Percentiles rank a stretch among this genome's conserved stretches.
phyloP scores from a whole-genome alignment of 2,797 vertebrate species.

The Coluber constrictor region DNA sequence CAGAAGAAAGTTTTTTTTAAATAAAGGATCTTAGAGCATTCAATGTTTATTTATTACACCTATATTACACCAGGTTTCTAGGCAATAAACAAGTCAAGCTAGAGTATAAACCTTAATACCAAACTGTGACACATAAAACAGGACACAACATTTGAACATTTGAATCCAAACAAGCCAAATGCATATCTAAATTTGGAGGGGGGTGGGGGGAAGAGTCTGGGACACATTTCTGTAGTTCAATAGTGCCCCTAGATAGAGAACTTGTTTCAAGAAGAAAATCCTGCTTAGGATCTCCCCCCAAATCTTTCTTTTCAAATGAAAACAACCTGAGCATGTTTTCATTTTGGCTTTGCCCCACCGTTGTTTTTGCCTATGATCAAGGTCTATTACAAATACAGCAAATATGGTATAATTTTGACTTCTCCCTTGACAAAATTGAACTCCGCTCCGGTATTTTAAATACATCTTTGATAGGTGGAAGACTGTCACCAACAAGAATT shows the following conservation, averaged over 20 bases:
- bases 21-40: background rate
- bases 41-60: background rate
- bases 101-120: background rate
- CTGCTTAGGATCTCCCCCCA: background rate
- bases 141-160: background rate
- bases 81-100: background rate
- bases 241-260: background rate
- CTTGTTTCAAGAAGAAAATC: background rate
- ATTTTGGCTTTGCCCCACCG: background rate
- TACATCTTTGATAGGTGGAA: background rate
- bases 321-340: background rate
- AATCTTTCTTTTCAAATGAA: background rate
- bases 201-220: background rate
- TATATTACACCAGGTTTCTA: background rate
- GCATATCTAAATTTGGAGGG: background rate
- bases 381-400: background rate
- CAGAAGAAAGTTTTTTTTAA: background rate
- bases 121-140: background rate
- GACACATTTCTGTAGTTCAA: background rate
- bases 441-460: background rate
- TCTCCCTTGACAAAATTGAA: background rate
- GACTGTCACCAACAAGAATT: too few species aligned
- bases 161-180: background rate
- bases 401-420: background rate
- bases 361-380: background rate